These are phyloP conservation scores for Dorcus hopei DNA, from an alignment of 2,888 invertebrate species.

Conservation along the genomic window DNA sequence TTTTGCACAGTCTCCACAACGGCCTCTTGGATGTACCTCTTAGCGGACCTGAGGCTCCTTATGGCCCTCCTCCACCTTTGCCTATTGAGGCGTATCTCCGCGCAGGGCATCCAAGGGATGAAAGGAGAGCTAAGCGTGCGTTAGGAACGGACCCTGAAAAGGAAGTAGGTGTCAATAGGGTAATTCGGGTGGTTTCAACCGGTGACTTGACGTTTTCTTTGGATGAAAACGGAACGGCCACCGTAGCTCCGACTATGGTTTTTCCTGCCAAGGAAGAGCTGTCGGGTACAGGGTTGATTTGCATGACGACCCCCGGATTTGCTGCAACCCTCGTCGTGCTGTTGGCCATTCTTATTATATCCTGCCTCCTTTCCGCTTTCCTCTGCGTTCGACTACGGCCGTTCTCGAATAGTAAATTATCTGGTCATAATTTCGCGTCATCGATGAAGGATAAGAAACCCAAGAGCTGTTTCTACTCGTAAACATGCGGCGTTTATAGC, in stretches of 20 bases:
- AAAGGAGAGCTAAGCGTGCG: slow-evolving; percentile 66
- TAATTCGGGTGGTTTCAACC: slow-evolving; percentile 87
- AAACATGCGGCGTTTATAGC: slow-evolving; percentile 12
- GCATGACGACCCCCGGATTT: slow-evolving; percentile 94
- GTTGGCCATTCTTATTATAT: slow-evolving; percentile 76
- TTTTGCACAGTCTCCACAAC: slow-evolving; percentile 38
- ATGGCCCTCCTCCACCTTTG: slow-evolving; percentile 63
- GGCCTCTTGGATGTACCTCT: slow-evolving; percentile 57
- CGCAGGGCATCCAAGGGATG: slow-evolving; percentile 69
- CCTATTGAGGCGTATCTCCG: slow-evolving; percentile 64
- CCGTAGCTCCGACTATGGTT: slow-evolving; percentile 61
- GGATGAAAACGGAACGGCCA: slow-evolving; percentile 62
- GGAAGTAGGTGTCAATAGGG: slow-evolving; percentile 83
- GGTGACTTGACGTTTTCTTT: slow-evolving; percentile 84
- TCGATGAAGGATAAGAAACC: slow-evolving; percentile 39
- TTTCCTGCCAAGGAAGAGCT: slow-evolving; percentile 65
- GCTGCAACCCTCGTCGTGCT: slow-evolving; percentile 81
- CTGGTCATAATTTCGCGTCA: slow-evolving; percentile 2
- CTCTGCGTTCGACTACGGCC: slow-evolving; percentile 79
- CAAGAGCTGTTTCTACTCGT: slow-evolving; percentile 69
- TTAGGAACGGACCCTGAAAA: slow-evolving; percentile 65
- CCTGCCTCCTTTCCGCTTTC: slow-evolving; percentile 82
- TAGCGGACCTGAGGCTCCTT: slow-evolving; percentile 59
- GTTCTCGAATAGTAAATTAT: slow-evolving; percentile 47
- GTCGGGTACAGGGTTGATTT: slow-evolving; percentile 63